A percentile compares a stretch with the other conserved stretches of the same genome.
Evolutionary conservation across 1,140 invertebrate species (phyloP).

Genomic region (Nasonia giraulti): DNA sequence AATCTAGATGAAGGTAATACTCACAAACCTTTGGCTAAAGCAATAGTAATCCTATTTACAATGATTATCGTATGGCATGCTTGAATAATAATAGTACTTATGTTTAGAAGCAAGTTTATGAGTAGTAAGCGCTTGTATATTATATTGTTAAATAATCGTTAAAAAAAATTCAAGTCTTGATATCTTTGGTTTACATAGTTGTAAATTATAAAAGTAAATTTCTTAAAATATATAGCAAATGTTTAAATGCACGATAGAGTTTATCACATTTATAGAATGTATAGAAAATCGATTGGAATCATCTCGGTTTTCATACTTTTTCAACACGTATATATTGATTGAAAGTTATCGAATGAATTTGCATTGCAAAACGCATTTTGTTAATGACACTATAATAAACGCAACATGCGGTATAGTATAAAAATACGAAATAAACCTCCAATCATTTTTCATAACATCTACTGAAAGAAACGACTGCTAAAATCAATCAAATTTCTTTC

Average conservation of each 20-base stretch:
- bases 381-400: background rate
- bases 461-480: too few relatives aligned
- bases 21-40: slow-evolving; percentile 36
- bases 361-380: background rate
- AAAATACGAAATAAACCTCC: background rate
- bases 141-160: slow-evolving; percentile 49
- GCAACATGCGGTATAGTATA: background rate
- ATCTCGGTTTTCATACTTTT: too few relatives aligned
- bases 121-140: background rate
- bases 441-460: too few relatives aligned
- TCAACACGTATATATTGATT: too few relatives aligned
- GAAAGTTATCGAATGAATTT: too few relatives aligned
- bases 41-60: slow-evolving; percentile 28
- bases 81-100: slow-evolving; percentile 20
- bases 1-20: background rate
- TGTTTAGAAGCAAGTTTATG: background rate
- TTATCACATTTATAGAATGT: background rate
- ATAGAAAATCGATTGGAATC: too few relatives aligned
- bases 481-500: too few relatives aligned
- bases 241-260: background rate
- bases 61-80: background rate
- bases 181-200: background rate
- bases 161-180: slow-evolving; percentile 49
- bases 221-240: background rate
- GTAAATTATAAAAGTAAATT: background rate